Base-by-base conservation (phyloP, 2,797 vertebrate species). In the Mastacembelus armatus region DNA sequence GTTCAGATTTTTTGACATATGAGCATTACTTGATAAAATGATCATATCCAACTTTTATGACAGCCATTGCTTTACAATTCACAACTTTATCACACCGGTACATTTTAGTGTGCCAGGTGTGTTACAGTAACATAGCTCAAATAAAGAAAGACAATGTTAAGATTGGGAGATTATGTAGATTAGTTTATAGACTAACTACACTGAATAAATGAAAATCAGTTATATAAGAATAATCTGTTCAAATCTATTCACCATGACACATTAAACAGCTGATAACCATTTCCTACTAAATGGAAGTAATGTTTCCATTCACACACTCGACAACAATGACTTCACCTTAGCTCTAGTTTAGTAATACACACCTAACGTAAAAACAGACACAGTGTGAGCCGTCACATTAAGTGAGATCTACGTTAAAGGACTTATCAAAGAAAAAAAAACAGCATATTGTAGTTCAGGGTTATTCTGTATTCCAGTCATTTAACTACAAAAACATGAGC, bases 1-100 rank as follows among this genome's bases (percentile, higher is more conserved):
- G 67, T 48, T 42, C n/a, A 64, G 10, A 49, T 38, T 61, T n/a
- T 58, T 74, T 76, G 47, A 70, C 51, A 81, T 14, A 4, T 54
- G 18, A 15, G 10, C 32, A 22, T 68, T 65, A 61, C 30, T 32
- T 10, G 36, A 2, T 50, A 15, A 67, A 69, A 76, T 74, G 0
- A 80, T 52, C 14, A 43, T 16, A 33, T 35, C 5, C 18, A 40
- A 29, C 40, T 50, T 11, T 8, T 39, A 55, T 32, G 2, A 32
- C n/a, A 10, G n/a, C n/a, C n/a, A n/a, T n/a, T n/a, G n/a, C n/a
- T n/a, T n/a, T n/a, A n/a, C n/a, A n/a, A n/a, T n/a, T n/a, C n/a
- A n/a, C n/a, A n/a, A n/a, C n/a, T n/a, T n/a, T n/a, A n/a, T n/a
- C n/a, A n/a, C n/a, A n/a, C n/a, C n/a, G n/a, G n/a, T n/a, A n/a